Evolutionary conservation across 2,888 invertebrate genomes (phyloP).

Genomic region (Pardosa pseudoannulata): DNA sequence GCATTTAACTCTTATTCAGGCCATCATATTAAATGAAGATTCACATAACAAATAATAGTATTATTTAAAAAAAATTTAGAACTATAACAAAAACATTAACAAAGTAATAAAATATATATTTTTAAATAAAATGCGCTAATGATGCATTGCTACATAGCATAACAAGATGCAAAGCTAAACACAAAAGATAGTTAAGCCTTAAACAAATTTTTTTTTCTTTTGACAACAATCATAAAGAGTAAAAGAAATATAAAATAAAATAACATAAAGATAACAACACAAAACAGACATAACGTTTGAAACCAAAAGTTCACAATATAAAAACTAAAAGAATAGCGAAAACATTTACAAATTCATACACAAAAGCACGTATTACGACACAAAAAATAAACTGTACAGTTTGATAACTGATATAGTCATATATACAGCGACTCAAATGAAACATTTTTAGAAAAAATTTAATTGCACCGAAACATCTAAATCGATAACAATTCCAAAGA

Average conservation of each 20-base stretch:
- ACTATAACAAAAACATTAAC: constrained; percentile 4
- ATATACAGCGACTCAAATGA: constrained; percentile 32
- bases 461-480: constrained; percentile 47
- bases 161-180: background rate
- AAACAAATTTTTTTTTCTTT: constrained; percentile 31
- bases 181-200: background rate
- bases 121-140: background rate
- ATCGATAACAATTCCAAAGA: too few species aligned
- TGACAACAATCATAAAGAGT: constrained; percentile 38
- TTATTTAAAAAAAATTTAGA: background rate
- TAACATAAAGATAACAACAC: constrained; percentile 42
- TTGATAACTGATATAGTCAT: constrained; percentile 32
- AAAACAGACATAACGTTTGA: constrained; percentile 25
- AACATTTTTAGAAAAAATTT: constrained; percentile 24
- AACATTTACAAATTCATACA: constrained; percentile 40
- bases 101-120: background rate
- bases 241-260: constrained; percentile 37
- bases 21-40: too few species aligned
- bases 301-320: constrained; percentile 63
- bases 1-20: too few species aligned
- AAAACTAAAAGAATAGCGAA: constrained; percentile 41
- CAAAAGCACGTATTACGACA: constrained; percentile 38
- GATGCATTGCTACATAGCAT: constrained; percentile 12
- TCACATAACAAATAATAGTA: too few species aligned
- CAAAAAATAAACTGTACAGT: constrained; percentile 59